These are phyloP conservation scores for Oreonectes daqikongensis DNA, from an alignment of 2,797 vertebrate genomes.

Conservation along the genomic window DNA sequence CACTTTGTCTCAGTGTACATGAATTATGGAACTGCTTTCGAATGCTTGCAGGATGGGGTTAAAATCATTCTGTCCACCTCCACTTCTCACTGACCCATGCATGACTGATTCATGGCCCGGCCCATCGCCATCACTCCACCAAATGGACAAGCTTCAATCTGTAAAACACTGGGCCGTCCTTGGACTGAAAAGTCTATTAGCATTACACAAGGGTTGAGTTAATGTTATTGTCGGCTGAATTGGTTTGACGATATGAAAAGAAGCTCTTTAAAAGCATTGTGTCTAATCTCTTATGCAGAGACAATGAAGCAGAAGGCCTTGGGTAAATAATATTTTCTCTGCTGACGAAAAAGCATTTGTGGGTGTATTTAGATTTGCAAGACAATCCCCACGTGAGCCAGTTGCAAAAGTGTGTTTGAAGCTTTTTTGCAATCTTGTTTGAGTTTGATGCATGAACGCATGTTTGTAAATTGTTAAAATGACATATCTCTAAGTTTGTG, in stretches of 20 bases:
- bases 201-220: constrained; percentile 33
- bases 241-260: constrained; percentile 26
- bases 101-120: constrained; percentile 50
- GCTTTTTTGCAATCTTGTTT: background rate
- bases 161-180: constrained; percentile 5
- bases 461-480: background rate
- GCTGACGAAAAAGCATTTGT: background rate
- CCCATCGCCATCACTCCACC: constrained; percentile 26
- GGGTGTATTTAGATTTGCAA: background rate
- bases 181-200: constrained; percentile 28
- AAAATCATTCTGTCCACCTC: constrained; percentile 11
- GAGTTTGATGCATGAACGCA: background rate
- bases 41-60: constrained; percentile 40
- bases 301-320: constrained; percentile 32
- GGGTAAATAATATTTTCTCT: constrained; percentile 31
- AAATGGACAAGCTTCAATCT: constrained; percentile 5
- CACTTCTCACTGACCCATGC: constrained; percentile 20
- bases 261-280: constrained; percentile 25
- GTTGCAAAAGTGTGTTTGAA: background rate
- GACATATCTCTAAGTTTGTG: background rate
- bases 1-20: constrained; percentile 37
- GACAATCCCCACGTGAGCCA: constrained; percentile 1
- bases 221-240: constrained; percentile 31
- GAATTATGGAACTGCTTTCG: constrained; percentile 53
- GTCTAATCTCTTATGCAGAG: constrained; percentile 5